Base-by-base conservation (phyloP, 2,888 invertebrate species). In the Alsophila aescularia region DNA sequence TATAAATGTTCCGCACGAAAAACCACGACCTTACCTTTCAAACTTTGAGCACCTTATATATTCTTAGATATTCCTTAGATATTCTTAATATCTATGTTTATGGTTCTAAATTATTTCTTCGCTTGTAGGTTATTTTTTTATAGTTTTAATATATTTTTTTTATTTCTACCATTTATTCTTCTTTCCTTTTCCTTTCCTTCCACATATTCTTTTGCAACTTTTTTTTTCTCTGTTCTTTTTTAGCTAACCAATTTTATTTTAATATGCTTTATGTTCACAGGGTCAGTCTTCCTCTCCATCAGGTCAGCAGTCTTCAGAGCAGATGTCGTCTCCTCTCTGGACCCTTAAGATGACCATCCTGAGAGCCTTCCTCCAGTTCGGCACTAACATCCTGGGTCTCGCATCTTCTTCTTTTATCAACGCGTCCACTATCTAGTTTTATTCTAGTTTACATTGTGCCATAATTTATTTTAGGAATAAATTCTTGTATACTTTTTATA, bases 301-400 rank as follows among this genome's bases (percentile, higher is more conserved):
- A 5, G 18, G 34, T 24, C 39, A 43, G 27, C 34, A 43, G 37
- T 24, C 21, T 7, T 7, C 53, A 1, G 48, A 48, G 2, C 50
- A 58, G 18, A 60, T 60, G 21, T 49, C 67, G 4, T 83, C 82
- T 1, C 86, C 85, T 0, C 54, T 86, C 2, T 81, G 79, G 83
- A 80, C 79, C 2, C 64, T 91, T 13, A 88, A 88, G 72, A 71
- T 85, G 77, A 85, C 84, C 66, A 68, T 90, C 44, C 50, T 89
- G 7, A 74, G 85, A 15, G 85, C 90, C 0, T 0, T 86, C 6
- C 64, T 90, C 1, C 85, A 85, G 62, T 87, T 89, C 60, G 79
- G 74, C 0, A 79, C 85, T 36, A 83, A 77, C 55, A 31, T 90
- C 21, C n/a, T 86, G 0, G 86, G 84, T 0, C 44, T 82, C 15